A percentile compares a stretch with the other conserved stretches of the same genome.
phyloP scores from a whole-genome alignment of 2,797 vertebrate species.

The Pseudomugil tenellus region DNA sequence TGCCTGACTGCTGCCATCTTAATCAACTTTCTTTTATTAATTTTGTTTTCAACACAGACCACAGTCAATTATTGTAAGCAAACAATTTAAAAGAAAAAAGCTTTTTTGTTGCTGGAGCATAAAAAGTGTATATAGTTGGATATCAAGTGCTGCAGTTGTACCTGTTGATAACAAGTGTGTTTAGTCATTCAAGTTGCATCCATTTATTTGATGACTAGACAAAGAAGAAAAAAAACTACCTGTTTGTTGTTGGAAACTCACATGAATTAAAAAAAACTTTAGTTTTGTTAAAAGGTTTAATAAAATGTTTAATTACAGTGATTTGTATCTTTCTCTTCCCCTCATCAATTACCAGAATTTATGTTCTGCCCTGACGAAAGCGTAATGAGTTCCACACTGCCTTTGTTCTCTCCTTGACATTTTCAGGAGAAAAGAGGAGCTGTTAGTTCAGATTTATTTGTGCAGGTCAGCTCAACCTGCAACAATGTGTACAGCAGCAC shows the following conservation, averaged over 20 bases:
- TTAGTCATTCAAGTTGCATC: not conserved
- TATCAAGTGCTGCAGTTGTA: not conserved
- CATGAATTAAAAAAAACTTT: no score
- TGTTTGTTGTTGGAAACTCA: no score
- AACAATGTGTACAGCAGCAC: not conserved
- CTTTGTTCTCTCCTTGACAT: not conserved
- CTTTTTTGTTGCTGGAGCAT: no score
- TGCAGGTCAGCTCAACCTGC: not conserved
- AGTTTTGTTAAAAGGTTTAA: not conserved
- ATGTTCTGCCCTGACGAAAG: constrained; percentile 1
- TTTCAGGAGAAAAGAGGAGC: not conserved
- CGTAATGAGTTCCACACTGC: not conserved
- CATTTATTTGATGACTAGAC: not conserved
- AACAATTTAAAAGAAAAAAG: no score
- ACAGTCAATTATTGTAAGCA: no score
- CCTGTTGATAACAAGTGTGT: not conserved
- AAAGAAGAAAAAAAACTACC: not conserved
- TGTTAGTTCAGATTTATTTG: not conserved
- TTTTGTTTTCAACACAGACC: no score
- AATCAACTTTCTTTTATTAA: no score
- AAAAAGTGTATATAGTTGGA: not conserved
- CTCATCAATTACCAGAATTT: not conserved
- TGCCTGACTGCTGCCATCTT: not conserved
- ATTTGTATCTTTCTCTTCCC: not conserved
- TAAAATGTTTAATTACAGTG: not conserved